Conservation (phyloP, 2,797 vertebrate species). For the Sebastes oblongus region DNA sequence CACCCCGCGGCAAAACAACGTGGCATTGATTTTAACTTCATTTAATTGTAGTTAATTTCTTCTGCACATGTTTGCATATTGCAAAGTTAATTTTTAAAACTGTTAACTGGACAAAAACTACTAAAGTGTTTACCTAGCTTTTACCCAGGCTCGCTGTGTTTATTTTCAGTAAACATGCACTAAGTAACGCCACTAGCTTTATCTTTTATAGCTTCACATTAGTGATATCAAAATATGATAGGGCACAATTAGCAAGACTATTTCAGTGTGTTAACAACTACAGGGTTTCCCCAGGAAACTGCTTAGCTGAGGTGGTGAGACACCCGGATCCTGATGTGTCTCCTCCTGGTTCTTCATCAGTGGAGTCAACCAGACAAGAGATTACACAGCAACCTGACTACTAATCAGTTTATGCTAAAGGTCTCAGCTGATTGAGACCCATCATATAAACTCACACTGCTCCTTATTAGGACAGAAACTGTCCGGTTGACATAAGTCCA, state of each 20-base stretch:
- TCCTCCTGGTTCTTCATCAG: not conserved
- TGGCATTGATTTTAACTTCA: not conserved
- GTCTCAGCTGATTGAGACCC: conserved; percentile 6
- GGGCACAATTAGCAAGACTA: not conserved
- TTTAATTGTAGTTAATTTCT: not conserved
- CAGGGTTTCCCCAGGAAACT: not conserved
- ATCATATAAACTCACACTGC: conserved; percentile 6
- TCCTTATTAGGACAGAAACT: conserved; percentile 7
- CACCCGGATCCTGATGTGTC: not conserved
- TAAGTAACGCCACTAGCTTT: not conserved
- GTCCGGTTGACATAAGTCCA: conserved; percentile 19
- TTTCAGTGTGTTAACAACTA: not conserved
- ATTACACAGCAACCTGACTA: not conserved
- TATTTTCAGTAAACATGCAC: not conserved
- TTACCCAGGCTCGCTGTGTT: not conserved
- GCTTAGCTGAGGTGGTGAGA: not conserved
- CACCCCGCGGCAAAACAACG: not conserved
- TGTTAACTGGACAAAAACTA: not conserved
- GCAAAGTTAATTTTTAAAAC: not conserved
- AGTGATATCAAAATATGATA: not conserved
- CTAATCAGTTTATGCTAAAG: conserved; percentile 25
- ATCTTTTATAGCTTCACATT: not conserved
- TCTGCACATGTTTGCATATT: not conserved
- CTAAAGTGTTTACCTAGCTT: not conserved
- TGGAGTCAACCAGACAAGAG: conserved; percentile 2